phyloP scores from a whole-genome alignment of 2,797 vertebrate genomes.

The Sebastiscus tertius region DNA sequence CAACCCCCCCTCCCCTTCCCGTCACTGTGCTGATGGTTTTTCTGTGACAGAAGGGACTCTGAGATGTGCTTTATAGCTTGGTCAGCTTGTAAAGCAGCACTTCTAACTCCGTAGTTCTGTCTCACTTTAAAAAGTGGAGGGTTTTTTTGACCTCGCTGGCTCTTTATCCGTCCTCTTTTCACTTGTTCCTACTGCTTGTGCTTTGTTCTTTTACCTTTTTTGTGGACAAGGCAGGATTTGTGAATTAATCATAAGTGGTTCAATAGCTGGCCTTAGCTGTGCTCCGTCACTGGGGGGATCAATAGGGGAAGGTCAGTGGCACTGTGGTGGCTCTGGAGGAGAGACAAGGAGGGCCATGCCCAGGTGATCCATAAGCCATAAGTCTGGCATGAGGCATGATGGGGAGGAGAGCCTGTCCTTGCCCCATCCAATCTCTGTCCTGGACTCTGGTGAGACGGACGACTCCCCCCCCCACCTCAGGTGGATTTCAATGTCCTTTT shows the following conservation, averaged over 20 bases:
- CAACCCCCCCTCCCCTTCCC: slow-evolving; percentile 11
- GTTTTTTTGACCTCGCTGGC: slow-evolving; percentile 61
- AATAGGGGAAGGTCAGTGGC: slow-evolving; percentile 79
- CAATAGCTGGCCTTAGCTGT: slow-evolving; percentile 80
- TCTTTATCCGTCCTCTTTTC: slow-evolving; percentile 59
- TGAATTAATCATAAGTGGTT: slow-evolving; percentile 85
- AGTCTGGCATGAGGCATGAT: slow-evolving; percentile 68
- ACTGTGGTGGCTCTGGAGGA: slow-evolving; percentile 57
- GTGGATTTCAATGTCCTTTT: slow-evolving; percentile 15
- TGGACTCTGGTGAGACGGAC: slow-evolving; percentile 17
- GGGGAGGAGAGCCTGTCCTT: slow-evolving; percentile 64
- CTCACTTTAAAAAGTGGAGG: slow-evolving; percentile 59
- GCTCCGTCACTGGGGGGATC: slow-evolving; percentile 78
- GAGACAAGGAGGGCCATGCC: slow-evolving; percentile 62
- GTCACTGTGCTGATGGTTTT: slow-evolving; percentile 43
- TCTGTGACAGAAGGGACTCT: slow-evolving; percentile 63
- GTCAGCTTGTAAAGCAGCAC: slow-evolving; percentile 68
- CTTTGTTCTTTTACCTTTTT: slow-evolving; percentile 73
- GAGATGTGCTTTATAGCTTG: slow-evolving; percentile 66
- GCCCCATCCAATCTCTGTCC: slow-evolving; percentile 27
- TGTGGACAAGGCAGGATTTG: slow-evolving; percentile 77
- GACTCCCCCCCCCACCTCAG: background rate
- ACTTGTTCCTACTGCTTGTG: slow-evolving; percentile 51
- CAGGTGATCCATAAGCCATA: slow-evolving; percentile 79
- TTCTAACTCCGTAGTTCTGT: slow-evolving; percentile 51